Conservation (phyloP, 1,140 invertebrate species). For the Sycobia sp. region DNA sequence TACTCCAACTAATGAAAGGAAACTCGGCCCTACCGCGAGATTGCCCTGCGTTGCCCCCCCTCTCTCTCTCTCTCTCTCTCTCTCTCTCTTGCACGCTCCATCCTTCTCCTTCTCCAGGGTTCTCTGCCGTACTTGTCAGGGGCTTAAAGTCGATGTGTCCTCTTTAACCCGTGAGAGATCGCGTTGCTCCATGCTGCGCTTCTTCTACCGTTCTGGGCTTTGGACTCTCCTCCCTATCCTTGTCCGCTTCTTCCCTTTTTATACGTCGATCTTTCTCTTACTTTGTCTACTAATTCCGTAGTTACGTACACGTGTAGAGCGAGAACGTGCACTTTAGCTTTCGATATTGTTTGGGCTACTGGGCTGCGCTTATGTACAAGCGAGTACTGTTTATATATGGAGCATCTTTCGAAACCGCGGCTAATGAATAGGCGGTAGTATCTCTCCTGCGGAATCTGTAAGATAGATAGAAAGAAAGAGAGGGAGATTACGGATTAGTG, state of each 20-base stretch:
- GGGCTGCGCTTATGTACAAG: neutral
- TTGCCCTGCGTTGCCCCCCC: conserved; percentile 42
- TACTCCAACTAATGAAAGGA: conserved; percentile 63
- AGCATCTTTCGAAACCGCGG: conserved; percentile 35
- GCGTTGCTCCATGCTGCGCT: neutral
- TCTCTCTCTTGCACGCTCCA: too few relatives aligned
- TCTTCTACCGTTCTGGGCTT: neutral
- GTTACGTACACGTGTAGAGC: neutral
- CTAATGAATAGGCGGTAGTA: conserved; percentile 37
- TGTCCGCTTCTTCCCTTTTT: neutral
- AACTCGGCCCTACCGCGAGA: conserved; percentile 50
- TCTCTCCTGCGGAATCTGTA: conserved; percentile 32
- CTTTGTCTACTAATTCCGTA: neutral
- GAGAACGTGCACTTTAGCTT: neutral
- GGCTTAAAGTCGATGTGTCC: conserved; percentile 57
- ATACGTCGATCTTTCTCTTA: neutral
- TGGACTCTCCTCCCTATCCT: neutral
- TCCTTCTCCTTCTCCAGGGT: neutral
- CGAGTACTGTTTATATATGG: conserved; percentile 31
- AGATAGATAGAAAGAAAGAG: conserved; percentile 6
- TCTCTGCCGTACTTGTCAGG: conserved; percentile 15
- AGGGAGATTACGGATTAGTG: neutral
- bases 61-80: too few relatives aligned
- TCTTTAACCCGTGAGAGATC: conserved; percentile 44
- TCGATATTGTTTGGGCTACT: neutral